Conservation (phyloP, 64 coral and sea anemone genomes). For the Montipora efflorescens region DNA sequence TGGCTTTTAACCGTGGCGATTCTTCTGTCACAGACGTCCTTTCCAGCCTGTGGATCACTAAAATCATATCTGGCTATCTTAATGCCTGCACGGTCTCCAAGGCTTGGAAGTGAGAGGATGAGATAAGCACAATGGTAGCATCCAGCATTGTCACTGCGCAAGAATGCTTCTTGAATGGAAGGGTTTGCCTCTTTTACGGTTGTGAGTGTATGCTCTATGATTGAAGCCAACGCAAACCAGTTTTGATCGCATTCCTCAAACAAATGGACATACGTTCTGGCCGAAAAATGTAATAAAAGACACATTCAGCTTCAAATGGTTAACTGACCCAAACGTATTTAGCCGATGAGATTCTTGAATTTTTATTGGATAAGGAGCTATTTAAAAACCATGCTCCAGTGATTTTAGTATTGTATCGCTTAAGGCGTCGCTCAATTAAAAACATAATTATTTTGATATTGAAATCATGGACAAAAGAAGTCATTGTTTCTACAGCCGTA, state of each 20-base stretch:
- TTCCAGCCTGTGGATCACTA: slow-evolving; percentile 51
- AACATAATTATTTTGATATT: too few species aligned
- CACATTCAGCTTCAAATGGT: not conserved
- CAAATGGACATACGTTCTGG: slow-evolving; percentile 20
- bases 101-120: slow-evolving; percentile 23
- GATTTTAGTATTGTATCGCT: not conserved
- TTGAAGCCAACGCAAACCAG: slow-evolving; percentile 67
- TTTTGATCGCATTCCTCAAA: slow-evolving; percentile 63
- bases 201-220: not conserved
- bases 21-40: slow-evolving; percentile 49
- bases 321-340: not conserved
- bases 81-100: slow-evolving; percentile 56
- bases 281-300: slow-evolving; percentile 9
- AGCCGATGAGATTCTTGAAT: not conserved
- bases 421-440: too few species aligned
- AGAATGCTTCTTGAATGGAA: slow-evolving; percentile 23
- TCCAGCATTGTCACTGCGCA: slow-evolving; percentile 47
- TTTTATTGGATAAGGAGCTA: not conserved
- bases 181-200: slow-evolving; percentile 1
- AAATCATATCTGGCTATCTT: slow-evolving; percentile 36
- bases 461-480: too few species aligned
- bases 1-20: slow-evolving; percentile 53
- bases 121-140: slow-evolving; percentile 50
- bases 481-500: too few species aligned
- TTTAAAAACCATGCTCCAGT: not conserved